A percentile compares a stretch with the other conserved stretches of the same genome.
phyloP scores from a whole-genome alignment of 2,797 vertebrate genomes.

The Enteromius treurensis region DNA sequence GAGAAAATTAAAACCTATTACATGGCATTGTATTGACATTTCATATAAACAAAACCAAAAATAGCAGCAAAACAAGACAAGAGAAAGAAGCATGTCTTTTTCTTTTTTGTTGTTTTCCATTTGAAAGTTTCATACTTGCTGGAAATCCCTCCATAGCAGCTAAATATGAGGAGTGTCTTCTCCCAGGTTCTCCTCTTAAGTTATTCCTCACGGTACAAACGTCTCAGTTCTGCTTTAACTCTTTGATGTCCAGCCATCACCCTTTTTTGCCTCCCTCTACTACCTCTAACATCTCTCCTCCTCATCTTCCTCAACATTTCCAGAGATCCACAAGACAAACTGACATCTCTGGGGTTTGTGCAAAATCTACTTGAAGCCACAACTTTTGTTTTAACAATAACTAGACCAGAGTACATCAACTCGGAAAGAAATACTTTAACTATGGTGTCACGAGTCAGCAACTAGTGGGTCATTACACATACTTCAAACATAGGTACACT shows the following conservation, averaged over 20 bases:
- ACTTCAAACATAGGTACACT: slow-evolving; percentile 55
- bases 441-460: slow-evolving; percentile 56
- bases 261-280: slow-evolving; percentile 79
- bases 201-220: slow-evolving; percentile 80
- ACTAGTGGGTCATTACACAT: slow-evolving; percentile 54
- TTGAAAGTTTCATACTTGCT: slow-evolving; percentile 80
- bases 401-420: slow-evolving; percentile 61
- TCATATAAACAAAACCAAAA: slow-evolving; percentile 85
- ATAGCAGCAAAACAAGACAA: slow-evolving; percentile 97
- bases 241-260: slow-evolving; percentile 80
- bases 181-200: slow-evolving; percentile 73
- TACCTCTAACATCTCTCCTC: slow-evolving; percentile 69
- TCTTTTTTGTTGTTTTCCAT: slow-evolving; percentile 63
- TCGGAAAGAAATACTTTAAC: slow-evolving; percentile 68
- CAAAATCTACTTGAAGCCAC: slow-evolving; percentile 87
- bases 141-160: slow-evolving; percentile 95
- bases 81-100: slow-evolving; percentile 85
- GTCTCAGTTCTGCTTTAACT: slow-evolving; percentile 80
- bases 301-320: slow-evolving; percentile 76
- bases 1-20: slow-evolving; percentile 92
- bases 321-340: slow-evolving; percentile 72
- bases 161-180: slow-evolving; percentile 84
- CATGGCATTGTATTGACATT: slow-evolving; percentile 94
- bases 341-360: slow-evolving; percentile 85
- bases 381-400: slow-evolving; percentile 57